These are phyloP conservation scores for Tigriopus japonicus DNA, from an alignment of 1,140 invertebrate species.

Conservation along the genomic window DNA sequence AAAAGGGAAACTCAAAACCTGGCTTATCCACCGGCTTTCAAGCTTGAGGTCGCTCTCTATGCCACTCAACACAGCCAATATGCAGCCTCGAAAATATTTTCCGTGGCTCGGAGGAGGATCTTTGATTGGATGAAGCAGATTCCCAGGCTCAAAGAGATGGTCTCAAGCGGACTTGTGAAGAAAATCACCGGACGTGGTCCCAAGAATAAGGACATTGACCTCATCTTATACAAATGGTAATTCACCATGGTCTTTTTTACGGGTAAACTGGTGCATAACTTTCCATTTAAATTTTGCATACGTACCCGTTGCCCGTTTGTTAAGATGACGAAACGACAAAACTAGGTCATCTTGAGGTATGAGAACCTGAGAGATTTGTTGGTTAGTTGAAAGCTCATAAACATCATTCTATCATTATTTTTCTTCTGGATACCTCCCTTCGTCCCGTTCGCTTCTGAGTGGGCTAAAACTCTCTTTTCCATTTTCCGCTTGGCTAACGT, in stretches of 20 bases:
- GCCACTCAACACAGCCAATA: slow-evolving; percentile 7
- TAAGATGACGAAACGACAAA: no score
- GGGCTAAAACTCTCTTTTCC: no score
- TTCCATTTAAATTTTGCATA: no score
- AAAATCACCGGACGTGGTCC: slow-evolving; percentile 11
- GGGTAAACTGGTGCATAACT: no score
- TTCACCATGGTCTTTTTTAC: neutral
- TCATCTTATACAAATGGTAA: slow-evolving; percentile 1
- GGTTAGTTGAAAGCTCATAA: no score
- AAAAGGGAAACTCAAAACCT: neutral
- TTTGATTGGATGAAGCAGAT: slow-evolving; percentile 13
- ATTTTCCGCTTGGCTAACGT: no score
- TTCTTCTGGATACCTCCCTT: no score
- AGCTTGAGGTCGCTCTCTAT: slow-evolving; percentile 9
- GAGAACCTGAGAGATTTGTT: no score
- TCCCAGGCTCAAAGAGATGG: neutral
- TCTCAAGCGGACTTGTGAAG: slow-evolving; percentile 2
- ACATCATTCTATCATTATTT: no score
- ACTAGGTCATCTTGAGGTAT: no score
- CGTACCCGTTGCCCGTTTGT: no score
- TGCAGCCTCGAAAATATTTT: slow-evolving; percentile 12
- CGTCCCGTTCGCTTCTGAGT: no score
- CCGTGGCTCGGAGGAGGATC: slow-evolving; percentile 5
- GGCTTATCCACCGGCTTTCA: slow-evolving; percentile 12
- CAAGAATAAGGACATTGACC: slow-evolving; percentile 13